These are phyloP conservation scores for Ecliptopera silaceata DNA, from an alignment of 2,888 invertebrate species.

Conservation along the genomic window DNA sequence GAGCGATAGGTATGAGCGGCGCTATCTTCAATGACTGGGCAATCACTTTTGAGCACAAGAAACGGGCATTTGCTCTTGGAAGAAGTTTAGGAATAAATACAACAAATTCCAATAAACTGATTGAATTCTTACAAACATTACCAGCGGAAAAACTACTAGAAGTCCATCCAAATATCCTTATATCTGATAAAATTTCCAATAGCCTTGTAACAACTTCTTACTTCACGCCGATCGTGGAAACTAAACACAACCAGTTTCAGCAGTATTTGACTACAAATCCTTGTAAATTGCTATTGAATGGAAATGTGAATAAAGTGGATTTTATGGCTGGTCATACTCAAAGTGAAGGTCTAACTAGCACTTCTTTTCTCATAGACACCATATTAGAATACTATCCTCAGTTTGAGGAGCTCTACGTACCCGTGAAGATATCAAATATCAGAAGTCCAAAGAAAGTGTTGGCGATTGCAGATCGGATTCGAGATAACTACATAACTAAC, in stretches of 20 bases:
- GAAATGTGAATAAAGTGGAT: constrained; percentile 21
- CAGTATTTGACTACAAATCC: constrained; percentile 27
- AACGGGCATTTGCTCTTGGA: constrained; percentile 41
- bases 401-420: constrained; percentile 15
- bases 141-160: constrained; percentile 20
- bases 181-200: constrained; percentile 17
- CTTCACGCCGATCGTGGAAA: constrained; percentile 29
- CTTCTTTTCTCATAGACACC: not conserved
- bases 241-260: constrained; percentile 16
- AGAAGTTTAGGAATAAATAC: constrained; percentile 40
- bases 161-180: constrained; percentile 16
- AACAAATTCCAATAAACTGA: constrained; percentile 25
- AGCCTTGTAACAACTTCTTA: constrained; percentile 4
- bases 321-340: constrained; percentile 25
- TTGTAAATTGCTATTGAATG: constrained; percentile 2
- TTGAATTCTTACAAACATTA: constrained; percentile 21
- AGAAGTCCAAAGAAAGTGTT: constrained; percentile 10
- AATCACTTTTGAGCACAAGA: constrained; percentile 11
- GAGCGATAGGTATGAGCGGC: constrained; percentile 84
- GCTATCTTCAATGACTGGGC: constrained; percentile 57
- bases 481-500: constrained; percentile 18
- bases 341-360: constrained; percentile 18
- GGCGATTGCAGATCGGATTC: constrained; percentile 11
- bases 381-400: constrained; percentile 13
- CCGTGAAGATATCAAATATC: constrained; percentile 12